A percentile compares a stretch with the other conserved stretches of the same genome.
phyloP scores from a whole-genome alignment of 2,797 vertebrate genomes.

The Liasis olivaceus region DNA sequence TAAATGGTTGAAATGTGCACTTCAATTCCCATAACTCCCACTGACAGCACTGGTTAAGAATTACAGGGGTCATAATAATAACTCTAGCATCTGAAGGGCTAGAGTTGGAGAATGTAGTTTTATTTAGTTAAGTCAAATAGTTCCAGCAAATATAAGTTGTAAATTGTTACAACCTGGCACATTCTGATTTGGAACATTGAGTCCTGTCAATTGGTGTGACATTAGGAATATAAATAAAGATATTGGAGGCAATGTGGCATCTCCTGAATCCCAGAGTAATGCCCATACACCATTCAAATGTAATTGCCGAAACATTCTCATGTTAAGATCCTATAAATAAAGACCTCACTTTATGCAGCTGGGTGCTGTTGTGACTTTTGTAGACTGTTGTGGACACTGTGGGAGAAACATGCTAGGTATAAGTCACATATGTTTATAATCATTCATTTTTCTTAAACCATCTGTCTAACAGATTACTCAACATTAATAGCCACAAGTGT shows the following conservation, averaged over 20 bases:
- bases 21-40: neutral
- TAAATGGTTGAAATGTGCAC: neutral
- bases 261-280: neutral
- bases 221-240: neutral
- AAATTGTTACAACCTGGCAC: neutral
- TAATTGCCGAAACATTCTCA: neutral
- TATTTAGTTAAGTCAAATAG: neutral
- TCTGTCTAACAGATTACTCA: constrained; percentile 10
- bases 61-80: neutral
- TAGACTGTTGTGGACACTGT: neutral
- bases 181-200: neutral
- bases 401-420: neutral
- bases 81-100: neutral
- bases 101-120: neutral
- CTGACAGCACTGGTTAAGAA: neutral
- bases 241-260: neutral
- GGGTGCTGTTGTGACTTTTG: neutral
- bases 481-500: neutral
- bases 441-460: constrained; percentile 1
- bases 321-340: neutral
- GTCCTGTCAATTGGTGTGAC: neutral
- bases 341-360: neutral
- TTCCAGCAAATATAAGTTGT: neutral
- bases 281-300: neutral
- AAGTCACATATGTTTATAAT: neutral